phyloP scores from a whole-genome alignment of 2,113 vertebrate species.

The Romanogobio albipinnatus region DNA sequence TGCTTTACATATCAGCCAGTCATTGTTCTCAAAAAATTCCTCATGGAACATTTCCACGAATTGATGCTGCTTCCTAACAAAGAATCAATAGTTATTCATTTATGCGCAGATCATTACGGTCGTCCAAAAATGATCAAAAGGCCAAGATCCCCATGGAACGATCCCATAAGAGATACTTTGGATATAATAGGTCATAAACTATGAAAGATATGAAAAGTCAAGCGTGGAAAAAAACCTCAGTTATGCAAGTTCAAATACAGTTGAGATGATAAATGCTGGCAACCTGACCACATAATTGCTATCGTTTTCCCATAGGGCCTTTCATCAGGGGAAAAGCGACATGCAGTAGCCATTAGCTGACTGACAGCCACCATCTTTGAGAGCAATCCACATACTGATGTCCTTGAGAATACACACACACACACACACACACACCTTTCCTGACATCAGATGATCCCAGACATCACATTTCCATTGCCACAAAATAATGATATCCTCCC shows the following conservation, averaged over 20 bases:
- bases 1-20: background rate
- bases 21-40: too few species aligned
- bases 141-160: background rate
- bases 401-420: slow-evolving; percentile 3
- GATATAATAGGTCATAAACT: background rate
- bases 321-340: slow-evolving; percentile 4
- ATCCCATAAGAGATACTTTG: background rate
- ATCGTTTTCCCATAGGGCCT: background rate
- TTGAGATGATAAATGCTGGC: slow-evolving; percentile 17
- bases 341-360: slow-evolving; percentile 22
- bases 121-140: background rate
- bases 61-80: background rate
- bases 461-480: background rate
- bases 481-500: background rate
- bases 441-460: background rate
- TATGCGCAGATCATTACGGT: background rate
- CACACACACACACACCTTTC: background rate
- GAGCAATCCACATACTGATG: background rate
- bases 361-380: background rate
- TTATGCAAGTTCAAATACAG: background rate
- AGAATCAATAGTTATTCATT: too few species aligned
- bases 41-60: background rate
- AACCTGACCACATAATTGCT: slow-evolving; percentile 29
- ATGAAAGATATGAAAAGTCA: background rate
- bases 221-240: background rate